Conservation (phyloP, 2,888 invertebrate genomes). For the Scaptodrosophila latifasciaeformis region DNA sequence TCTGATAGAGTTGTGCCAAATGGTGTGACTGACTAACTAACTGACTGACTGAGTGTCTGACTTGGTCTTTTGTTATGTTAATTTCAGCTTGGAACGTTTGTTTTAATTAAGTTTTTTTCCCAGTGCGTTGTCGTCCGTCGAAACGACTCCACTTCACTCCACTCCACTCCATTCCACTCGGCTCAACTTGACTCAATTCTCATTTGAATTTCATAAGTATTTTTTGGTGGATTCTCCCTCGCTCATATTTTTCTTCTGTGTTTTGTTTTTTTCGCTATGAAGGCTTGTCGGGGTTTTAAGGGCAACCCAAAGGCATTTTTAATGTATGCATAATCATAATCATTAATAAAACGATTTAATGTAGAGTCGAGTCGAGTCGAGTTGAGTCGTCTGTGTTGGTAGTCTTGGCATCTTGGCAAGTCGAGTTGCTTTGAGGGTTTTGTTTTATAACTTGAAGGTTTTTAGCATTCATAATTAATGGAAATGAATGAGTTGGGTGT, state of each 20-base stretch:
- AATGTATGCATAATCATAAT: constrained; percentile 55
- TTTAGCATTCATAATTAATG: constrained; percentile 38
- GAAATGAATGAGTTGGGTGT: constrained; percentile 39
- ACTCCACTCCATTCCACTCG: constrained; percentile 13
- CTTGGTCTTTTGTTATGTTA: constrained; percentile 61
- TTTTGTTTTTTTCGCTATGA: constrained; percentile 26
- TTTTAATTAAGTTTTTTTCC: constrained; percentile 65
- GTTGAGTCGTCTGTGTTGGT: too few relatives aligned
- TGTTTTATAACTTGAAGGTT: background rate
- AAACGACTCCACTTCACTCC: constrained; percentile 33
- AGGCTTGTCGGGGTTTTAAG: constrained; percentile 12
- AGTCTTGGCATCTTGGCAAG: background rate
- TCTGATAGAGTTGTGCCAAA: too few relatives aligned
- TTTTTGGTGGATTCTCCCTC: constrained; percentile 18
- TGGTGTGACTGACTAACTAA: constrained; percentile 25
- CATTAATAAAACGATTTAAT: constrained; percentile 60
- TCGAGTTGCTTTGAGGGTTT: background rate
- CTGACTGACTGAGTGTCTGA: constrained; percentile 28
- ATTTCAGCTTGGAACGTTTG: constrained; percentile 58
- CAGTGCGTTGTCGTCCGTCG: constrained; percentile 42
- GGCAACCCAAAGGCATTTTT: constrained; percentile 17
- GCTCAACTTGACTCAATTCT: constrained; percentile 15
- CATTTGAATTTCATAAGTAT: constrained; percentile 46
- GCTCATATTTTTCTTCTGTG: constrained; percentile 10
- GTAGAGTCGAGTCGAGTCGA: constrained; percentile 25